These are phyloP conservation scores for Phthorimaea operculella DNA, from an alignment of 1,140 invertebrate species.

Conservation along the genomic window DNA sequence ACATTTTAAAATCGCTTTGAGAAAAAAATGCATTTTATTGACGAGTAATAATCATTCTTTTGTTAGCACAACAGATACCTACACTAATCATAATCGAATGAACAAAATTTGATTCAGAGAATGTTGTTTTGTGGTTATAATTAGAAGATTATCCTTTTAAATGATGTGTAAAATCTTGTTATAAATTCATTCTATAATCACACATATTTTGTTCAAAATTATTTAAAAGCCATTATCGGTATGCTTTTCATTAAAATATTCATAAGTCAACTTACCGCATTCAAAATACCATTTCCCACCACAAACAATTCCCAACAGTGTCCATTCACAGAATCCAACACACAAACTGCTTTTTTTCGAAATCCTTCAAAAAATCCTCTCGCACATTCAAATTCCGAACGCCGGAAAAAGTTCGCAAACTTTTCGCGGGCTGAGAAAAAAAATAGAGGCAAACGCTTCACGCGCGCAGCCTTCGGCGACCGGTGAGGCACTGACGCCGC, in stretches of 20 bases:
- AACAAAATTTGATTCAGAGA: too few relatives aligned
- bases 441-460: background rate
- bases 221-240: too few relatives aligned
- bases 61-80: too few relatives aligned
- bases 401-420: constrained; percentile 33
- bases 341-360: background rate
- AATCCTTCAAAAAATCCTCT: constrained; percentile 1
- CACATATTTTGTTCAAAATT: too few relatives aligned
- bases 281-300: background rate
- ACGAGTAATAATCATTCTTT: too few relatives aligned
- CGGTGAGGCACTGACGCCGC: constrained; percentile 34
- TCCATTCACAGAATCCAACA: constrained; percentile 9
- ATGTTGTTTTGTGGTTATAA: too few relatives aligned
- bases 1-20: too few relatives aligned
- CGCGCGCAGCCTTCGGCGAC: constrained; percentile 25
- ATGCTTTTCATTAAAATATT: background rate
- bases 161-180: too few relatives aligned
- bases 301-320: background rate
- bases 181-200: too few relatives aligned
- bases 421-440: constrained; percentile 33
- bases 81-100: too few relatives aligned
- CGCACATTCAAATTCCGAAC: constrained; percentile 12
- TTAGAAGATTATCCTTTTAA: too few relatives aligned
- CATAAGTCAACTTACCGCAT: background rate
- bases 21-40: too few relatives aligned